Percentiles rank a stretch among this genome's conserved stretches.
Conservation (phyloP, 2,797 vertebrate species). For the Cynodonichthys magdalenae region DNA sequence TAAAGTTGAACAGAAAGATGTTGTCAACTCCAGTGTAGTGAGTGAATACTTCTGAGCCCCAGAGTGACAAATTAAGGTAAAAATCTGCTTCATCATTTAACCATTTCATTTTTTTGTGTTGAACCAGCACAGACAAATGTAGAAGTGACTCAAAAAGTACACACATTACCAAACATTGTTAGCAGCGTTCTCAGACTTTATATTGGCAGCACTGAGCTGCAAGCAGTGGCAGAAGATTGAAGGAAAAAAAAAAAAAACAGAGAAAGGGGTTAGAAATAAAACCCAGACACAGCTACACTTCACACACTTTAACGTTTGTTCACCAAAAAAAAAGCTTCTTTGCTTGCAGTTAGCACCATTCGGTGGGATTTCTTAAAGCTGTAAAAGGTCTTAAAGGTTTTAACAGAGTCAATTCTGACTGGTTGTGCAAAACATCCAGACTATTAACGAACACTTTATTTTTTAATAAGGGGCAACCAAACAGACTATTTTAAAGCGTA, state of each 20-base stretch:
- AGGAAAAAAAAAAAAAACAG: not conserved
- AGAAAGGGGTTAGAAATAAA: not conserved
- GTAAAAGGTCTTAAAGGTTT: too few species aligned
- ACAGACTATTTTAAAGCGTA: too few species aligned
- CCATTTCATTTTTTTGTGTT: not conserved
- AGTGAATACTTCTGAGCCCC: not conserved
- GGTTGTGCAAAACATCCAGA: too few species aligned
- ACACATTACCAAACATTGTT: not conserved
- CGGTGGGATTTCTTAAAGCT: too few species aligned
- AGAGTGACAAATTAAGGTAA: too few species aligned
- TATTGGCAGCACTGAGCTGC: not conserved
- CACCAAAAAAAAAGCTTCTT: not conserved
- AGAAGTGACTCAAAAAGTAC: not conserved
- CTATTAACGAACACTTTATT: too few species aligned
- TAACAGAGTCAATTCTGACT: too few species aligned
- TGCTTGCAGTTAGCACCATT: not conserved
- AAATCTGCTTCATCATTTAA: too few species aligned
- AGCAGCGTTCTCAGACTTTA: slow-evolving; percentile 1
- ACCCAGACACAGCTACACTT: not conserved
- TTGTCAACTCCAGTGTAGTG: too few species aligned
- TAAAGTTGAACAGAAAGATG: too few species aligned
- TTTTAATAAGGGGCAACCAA: too few species aligned
- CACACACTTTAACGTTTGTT: slow-evolving; percentile 1
- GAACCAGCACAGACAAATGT: not conserved
- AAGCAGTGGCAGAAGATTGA: not conserved